Base-by-base conservation (phyloP, 2,797 vertebrate genomes). In the Sebastolobus alascanus region DNA sequence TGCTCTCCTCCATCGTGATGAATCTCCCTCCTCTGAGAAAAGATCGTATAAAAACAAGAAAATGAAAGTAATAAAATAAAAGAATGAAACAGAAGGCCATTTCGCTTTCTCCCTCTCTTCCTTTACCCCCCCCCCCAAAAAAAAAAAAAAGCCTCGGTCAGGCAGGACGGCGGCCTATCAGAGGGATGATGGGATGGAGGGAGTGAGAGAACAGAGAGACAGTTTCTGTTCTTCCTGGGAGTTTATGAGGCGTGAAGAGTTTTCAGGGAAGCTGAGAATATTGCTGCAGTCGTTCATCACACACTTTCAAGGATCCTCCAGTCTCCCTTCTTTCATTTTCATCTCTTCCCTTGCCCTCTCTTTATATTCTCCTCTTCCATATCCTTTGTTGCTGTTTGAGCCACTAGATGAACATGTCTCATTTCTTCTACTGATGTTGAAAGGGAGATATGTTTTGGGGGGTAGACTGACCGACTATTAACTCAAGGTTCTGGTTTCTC, bases 1-100 rank as follows among this genome's bases (percentile, higher is more conserved):
- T 87, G 70, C 90, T 92, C 91, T 90, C 68, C 86, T 84, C 87
- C 71, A 3, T 73, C 5, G 71, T 94, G 93, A 95, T 94, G 90
- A 93, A 93, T 94, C 86, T 82, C 84, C 80, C 67, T 93, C 92
- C 90, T 92, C 87, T n/a, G 60, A 91, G 90, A 92, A 77, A 91
- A 84, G 77, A 88, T 83, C 70, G 52, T 90, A 90, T 91, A 89
- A 94, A 93, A 94, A 94, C 84, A 84, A 86, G 89, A 93, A 93
- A 93, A 94, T 92, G 81, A 94, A 93, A 93, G 92, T 85, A 83
- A 92, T 94, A 91, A 94, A 94, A 93, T 91, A 87, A 92, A 93
- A 88, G 79, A 88, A 89, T 88, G 84, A 84, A 89, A 90, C 71
- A 77, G 71, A 82, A 84, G 84, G 89, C 80, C 82, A 67, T 84